A percentile compares a stretch with the other conserved stretches of the same genome.
Conservation (phyloP, 2,797 vertebrate species). For the Rhinella marina region DNA sequence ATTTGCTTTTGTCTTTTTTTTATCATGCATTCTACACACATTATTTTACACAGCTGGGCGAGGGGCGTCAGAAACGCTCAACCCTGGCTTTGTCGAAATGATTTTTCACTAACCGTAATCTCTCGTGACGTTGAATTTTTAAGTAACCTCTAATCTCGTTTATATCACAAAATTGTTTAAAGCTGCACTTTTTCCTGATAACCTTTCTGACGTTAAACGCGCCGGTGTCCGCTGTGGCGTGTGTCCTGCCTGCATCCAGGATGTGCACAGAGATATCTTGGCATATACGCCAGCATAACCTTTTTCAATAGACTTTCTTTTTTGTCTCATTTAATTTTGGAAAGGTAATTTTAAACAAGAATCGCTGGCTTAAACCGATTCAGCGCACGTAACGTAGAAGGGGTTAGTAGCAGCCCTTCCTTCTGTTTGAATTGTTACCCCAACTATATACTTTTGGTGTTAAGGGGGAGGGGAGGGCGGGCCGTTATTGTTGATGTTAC, state of each 20-base stretch:
- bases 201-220: conserved; percentile 23
- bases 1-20: conserved; percentile 8
- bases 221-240: not conserved
- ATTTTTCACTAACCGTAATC: conserved; percentile 54
- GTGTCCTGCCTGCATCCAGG: not conserved
- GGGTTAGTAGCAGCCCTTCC: conserved; percentile 16
- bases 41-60: conserved; percentile 40
- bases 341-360: conserved; percentile 27
- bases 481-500: conserved; percentile 49
- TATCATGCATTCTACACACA: conserved; percentile 13
- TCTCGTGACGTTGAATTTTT: conserved; percentile 17
- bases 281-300: not conserved
- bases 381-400: conserved; percentile 34
- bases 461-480: conserved; percentile 42
- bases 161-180: conserved; percentile 36
- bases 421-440: conserved; percentile 43
- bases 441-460: conserved; percentile 30
- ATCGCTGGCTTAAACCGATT: conserved; percentile 33
- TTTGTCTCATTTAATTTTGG: conserved; percentile 20
- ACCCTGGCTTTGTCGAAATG: conserved; percentile 37
- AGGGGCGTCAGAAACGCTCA: not conserved
- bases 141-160: conserved; percentile 32
- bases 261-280: not conserved
- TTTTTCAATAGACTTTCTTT: not conserved
- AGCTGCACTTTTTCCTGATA: conserved; percentile 29